phyloP scores from a whole-genome alignment of 2,888 invertebrate species.

The Mythimna albipuncta region DNA sequence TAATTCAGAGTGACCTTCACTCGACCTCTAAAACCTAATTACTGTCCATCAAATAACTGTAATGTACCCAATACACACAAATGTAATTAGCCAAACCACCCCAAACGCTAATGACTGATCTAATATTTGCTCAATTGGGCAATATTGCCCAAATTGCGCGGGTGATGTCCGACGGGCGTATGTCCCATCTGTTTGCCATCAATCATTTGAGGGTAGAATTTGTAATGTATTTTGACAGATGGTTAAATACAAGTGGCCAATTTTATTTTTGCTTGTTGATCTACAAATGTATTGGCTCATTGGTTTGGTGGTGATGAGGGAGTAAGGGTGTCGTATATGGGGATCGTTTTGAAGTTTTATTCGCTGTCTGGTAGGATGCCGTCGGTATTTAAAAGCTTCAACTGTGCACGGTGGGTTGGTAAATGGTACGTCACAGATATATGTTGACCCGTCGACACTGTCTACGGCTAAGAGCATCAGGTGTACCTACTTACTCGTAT shows the following conservation, averaged over 20 bases:
- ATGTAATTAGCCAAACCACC: constrained; percentile 46
- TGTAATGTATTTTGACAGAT: constrained; percentile 22
- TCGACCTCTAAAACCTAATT: constrained; percentile 13
- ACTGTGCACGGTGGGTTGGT: background rate
- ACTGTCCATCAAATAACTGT: constrained; percentile 6
- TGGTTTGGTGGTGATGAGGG: background rate
- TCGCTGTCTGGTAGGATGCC: background rate
- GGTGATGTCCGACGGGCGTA: background rate
- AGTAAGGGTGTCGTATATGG: background rate
- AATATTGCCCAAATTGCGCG: constrained; percentile 11
- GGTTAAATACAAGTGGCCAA: background rate
- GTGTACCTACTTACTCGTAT: background rate
- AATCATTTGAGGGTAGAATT: constrained; percentile 45
- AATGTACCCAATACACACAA: constrained; percentile 25
- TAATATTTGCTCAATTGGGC: constrained; percentile 51
- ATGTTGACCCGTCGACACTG: background rate
- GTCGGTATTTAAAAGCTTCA: background rate
- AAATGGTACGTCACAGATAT: background rate
- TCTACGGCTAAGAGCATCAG: background rate
- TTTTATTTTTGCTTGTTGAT: background rate
- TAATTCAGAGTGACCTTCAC: background rate
- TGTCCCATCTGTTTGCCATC: constrained; percentile 34
- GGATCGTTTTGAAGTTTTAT: background rate
- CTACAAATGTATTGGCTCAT: constrained; percentile 2
- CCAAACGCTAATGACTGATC: constrained; percentile 47